Evolutionary conservation across 2,888 invertebrate species (phyloP), one percentile per base, ranked within the genome.

Genomic region (Lasioglossum leucozonium): DNA sequence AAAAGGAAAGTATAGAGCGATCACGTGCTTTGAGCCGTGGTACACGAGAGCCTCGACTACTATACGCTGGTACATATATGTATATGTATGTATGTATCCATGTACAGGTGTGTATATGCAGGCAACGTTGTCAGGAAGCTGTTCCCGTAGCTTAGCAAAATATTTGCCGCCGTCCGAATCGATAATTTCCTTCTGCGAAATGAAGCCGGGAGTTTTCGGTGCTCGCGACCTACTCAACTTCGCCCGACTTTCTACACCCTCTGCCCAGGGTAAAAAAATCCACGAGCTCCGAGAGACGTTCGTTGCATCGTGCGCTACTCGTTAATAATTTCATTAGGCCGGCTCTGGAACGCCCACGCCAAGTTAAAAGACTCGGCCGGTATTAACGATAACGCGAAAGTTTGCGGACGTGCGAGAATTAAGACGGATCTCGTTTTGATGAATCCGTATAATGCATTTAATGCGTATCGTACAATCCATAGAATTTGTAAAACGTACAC

Each of bases 111-210:
- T 10, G n/a, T 2, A 2, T 18, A 22, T 6, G 8, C 51, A 22
- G 22, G 69, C 69, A 77, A 78, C 78, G 44, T 78, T 42, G 72
- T 55, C 42, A 79, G 72, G 26, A 55, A 47, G 30, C 72, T 37
- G 47, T 37, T 37, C 47, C 47, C 18, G 58, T 47, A 47, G 37
- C 37, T 37, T 37, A 26, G 51, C 22, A 62, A 65, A 62, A 62
- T 77, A 72, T 77, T 71, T 77, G n/a, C 13, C 37, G 30, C 26
- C 26, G 72, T 18, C 18, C n/a, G 47, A 76, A 69, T 76, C 77
- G 76, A 81, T 72, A 47, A 40, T 26, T 40, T 34, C 22, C 72
- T 40, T 67, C 40, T 30, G n/a, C 40, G 78, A 78, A 81, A 77
- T 72, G 71, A 44, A 65, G 30, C 30, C n/a, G 22, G 11, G 26